Conservation (phyloP, 2,888 invertebrate species). For the Itoplectis maculator region DNA sequence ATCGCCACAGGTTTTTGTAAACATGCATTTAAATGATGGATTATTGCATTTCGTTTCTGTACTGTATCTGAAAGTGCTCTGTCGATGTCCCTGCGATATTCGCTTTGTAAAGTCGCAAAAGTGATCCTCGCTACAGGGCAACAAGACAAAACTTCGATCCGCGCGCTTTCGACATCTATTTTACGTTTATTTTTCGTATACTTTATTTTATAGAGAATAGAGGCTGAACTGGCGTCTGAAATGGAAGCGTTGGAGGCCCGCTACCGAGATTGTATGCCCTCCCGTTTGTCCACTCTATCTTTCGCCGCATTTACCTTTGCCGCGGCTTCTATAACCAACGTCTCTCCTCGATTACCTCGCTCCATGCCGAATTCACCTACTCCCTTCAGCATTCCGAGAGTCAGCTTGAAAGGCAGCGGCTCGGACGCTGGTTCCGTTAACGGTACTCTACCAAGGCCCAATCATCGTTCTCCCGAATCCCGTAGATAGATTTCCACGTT, state of each 20-base stretch:
- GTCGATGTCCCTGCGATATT: constrained; percentile 3
- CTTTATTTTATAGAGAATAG: constrained; percentile 86
- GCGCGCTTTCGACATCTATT: constrained; percentile 20
- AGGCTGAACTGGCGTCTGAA: constrained; percentile 85
- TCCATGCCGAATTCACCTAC: constrained; percentile 80
- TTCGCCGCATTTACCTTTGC: constrained; percentile 79
- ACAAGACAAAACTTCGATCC: constrained; percentile 1
- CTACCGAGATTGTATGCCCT: constrained; percentile 83
- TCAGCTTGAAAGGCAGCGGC: constrained; percentile 77
- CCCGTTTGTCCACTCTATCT: constrained; percentile 80
- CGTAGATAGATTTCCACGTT: constrained; percentile 75
- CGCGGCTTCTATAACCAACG: constrained; percentile 73
- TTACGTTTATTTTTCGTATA: constrained; percentile 41
- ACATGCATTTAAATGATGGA: neutral
- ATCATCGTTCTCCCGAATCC: constrained; percentile 72
- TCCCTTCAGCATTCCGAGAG: constrained; percentile 81
- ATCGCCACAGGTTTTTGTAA: neutral
- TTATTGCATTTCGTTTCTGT: neutral
- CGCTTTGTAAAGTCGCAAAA: neutral
- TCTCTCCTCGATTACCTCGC: constrained; percentile 81
- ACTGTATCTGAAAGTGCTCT: neutral
- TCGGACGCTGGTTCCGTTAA: constrained; percentile 79
- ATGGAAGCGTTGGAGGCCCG: constrained; percentile 83
- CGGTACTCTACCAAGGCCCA: constrained; percentile 78
- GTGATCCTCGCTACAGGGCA: neutral